phyloP scores from a whole-genome alignment of 2,888 invertebrate species.

The Hyppa rectilinea region DNA sequence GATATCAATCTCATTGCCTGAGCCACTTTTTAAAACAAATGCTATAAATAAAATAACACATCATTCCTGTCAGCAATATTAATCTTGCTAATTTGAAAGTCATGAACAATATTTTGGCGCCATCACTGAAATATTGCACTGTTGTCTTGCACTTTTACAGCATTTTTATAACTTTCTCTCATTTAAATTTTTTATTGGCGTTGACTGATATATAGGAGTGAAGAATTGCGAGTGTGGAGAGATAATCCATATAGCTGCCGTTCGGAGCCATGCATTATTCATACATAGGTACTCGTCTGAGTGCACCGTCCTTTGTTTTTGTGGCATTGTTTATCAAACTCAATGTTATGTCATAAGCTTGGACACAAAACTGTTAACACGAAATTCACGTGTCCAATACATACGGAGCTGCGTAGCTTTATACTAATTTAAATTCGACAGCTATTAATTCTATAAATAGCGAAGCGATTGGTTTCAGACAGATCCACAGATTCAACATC shows the following conservation, averaged over 20 bases:
- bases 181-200: slow-evolving; percentile 24
- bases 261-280: slow-evolving; percentile 11
- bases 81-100: slow-evolving; percentile 53
- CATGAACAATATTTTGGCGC: slow-evolving; percentile 60
- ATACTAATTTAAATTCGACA: slow-evolving; percentile 21
- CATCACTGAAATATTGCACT: slow-evolving; percentile 44
- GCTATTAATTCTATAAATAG: slow-evolving; percentile 39
- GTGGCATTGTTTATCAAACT: neutral
- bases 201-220: slow-evolving; percentile 17
- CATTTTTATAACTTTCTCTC: slow-evolving; percentile 38
- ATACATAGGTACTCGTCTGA: slow-evolving; percentile 1
- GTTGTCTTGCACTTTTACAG: slow-evolving; percentile 32
- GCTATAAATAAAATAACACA: slow-evolving; percentile 33
- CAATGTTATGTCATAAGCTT: slow-evolving; percentile 5
- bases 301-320: slow-evolving; percentile 16
- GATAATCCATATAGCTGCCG: slow-evolving; percentile 7
- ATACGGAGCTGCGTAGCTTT: neutral
- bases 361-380: neutral
- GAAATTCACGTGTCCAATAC: neutral
- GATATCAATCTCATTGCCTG: slow-evolving; percentile 23
- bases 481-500: slow-evolving; percentile 22
- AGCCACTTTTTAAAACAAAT: slow-evolving; percentile 7
- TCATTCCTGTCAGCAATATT: slow-evolving; percentile 43
- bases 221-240: neutral
- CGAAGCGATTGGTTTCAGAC: slow-evolving; percentile 18